Base-by-base conservation (phyloP, 2,888 invertebrate species). In the Dyspetes luteomarginatus region DNA sequence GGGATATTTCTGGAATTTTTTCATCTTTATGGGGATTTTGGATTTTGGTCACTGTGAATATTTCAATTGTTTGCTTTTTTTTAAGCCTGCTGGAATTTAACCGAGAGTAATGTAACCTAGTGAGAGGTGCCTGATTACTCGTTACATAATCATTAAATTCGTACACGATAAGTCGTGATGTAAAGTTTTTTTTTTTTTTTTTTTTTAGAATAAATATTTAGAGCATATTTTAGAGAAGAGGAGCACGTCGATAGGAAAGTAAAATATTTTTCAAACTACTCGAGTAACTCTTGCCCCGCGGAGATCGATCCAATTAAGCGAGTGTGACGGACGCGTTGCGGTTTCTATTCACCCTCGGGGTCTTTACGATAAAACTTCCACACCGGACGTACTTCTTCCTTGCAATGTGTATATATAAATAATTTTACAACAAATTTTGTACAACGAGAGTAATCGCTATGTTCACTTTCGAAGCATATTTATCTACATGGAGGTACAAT, bases 301-400 rank as follows among this genome's bases (percentile, higher is more conserved):
- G 43, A 65, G 48, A 58, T 28, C 36, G 69, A 71, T 71, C 75
- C 75, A 79, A 79, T 79, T 75, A 71, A 79, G n/a, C 69, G 75
- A 43, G 48, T 24, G 50, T 24, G 24, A 15, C 7, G 48, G 73
- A 50, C 68, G 28, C 55, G 69, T 60, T 58, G 74, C 64, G 43
- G 74, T 79, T 79, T 79, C 79, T 71, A 75, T 75, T 79, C 48
- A 65, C 65, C 79, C 75, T 45, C 62, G 69, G 69, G 69, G 12
- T 36, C 36, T 52, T 2, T 26, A n/a, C 62, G 28, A 36, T 36
- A 30, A 30, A 74, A 48, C 30, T 52, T 41, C 22, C 24, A 36
- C 45, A 48, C n/a, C 55, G 73, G 19, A 28, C 67, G 45, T 58
- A 30, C 22, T 52, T 67, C 30, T 72, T 72, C 72, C 12, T 60